phyloP scores from a whole-genome alignment of 2,113 vertebrate species.

The Strix aluco region DNA sequence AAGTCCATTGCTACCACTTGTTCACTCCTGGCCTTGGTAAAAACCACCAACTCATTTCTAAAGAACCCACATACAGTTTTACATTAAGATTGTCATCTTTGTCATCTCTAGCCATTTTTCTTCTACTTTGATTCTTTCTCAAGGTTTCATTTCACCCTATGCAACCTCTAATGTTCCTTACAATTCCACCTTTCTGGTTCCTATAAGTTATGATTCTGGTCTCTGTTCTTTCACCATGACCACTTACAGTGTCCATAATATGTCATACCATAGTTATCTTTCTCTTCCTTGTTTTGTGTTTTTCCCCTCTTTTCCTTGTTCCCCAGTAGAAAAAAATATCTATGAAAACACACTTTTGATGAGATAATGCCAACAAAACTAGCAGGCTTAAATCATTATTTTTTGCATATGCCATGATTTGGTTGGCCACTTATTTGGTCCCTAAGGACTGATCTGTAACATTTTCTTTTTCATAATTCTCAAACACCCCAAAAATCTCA shows the following conservation, averaged over 20 bases:
- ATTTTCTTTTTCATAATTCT: background rate
- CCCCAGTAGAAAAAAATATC: background rate
- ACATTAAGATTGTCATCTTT: background rate
- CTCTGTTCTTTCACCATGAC: background rate
- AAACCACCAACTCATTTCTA: background rate
- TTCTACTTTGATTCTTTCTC: background rate
- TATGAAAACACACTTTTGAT: background rate
- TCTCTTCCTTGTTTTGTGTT: background rate
- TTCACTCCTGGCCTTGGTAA: background rate
- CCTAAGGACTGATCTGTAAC: background rate
- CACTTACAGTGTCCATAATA: background rate
- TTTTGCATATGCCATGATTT: background rate
- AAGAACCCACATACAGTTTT: rapidly evolving
- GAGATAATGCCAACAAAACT: background rate
- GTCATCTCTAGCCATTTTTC: background rate
- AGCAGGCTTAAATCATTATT: background rate
- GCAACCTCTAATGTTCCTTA: background rate
- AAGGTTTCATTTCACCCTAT: background rate
- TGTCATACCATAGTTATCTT: background rate
- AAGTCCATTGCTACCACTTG: background rate
- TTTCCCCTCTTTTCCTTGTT: background rate
- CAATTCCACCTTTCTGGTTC: background rate
- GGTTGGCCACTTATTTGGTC: background rate
- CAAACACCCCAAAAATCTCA: rapidly evolving
- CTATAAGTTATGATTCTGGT: background rate